Percentiles rank a stretch among this genome's conserved stretches.
phyloP scores from a whole-genome alignment of 35 echinoderm and acorn worm genomes.

The Holothuria glaberrima region DNA sequence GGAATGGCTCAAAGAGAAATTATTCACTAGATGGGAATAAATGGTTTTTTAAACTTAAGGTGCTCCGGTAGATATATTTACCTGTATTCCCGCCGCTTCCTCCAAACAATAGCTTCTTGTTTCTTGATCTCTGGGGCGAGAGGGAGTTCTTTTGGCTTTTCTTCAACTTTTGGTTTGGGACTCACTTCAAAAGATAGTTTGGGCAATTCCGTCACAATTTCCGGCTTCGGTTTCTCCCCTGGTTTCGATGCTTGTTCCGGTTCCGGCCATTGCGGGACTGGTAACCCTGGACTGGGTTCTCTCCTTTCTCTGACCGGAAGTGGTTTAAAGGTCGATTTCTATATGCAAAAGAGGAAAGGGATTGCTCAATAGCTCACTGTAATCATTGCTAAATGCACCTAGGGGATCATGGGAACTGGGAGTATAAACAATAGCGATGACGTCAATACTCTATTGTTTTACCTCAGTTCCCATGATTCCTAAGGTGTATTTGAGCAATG shows the following conservation, averaged over 20 bases:
- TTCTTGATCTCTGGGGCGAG: background rate
- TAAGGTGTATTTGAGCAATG: too few relatives aligned
- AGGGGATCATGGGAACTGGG: too few relatives aligned
- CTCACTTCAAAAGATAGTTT: background rate
- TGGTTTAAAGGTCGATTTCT: constrained; percentile 27
- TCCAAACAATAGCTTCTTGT: constrained; percentile 76
- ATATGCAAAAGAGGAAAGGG: too few relatives aligned
- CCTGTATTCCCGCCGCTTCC: constrained; percentile 64
- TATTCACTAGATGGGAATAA: too few relatives aligned
- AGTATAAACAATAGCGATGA: too few relatives aligned
- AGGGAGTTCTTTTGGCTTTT: background rate
- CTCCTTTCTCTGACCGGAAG: constrained; percentile 32
- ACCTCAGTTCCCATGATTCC: too few relatives aligned
- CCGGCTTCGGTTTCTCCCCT: constrained; percentile 23
- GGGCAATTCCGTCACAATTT: constrained; percentile 29
- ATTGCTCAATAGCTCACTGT: too few relatives aligned
- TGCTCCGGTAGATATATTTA: constrained; percentile 47
- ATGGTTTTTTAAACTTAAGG: too few relatives aligned
- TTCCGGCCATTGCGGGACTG: constrained; percentile 26
- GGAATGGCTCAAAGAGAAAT: too few relatives aligned
- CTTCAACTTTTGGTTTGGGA: background rate
- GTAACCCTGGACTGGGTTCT: background rate
- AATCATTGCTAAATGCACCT: too few relatives aligned
- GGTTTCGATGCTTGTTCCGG: constrained; percentile 26
- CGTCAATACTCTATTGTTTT: too few relatives aligned